Conservation (phyloP, 2,113 vertebrate genomes). For the Dasypus novemcinctus region DNA sequence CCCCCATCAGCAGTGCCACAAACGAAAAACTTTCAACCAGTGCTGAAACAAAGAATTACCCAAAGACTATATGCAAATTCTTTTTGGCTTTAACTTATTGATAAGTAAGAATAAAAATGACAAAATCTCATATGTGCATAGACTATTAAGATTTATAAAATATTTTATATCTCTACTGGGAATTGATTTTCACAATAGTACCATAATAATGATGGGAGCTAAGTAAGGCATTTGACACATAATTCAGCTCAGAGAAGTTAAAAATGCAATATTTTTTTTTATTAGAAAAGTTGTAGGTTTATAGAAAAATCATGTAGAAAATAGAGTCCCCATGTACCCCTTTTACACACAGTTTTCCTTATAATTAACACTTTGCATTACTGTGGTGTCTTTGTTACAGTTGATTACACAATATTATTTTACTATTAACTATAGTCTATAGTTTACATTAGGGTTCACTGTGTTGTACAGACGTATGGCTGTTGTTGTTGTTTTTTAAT, state of each 20-base stretch:
- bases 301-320: no score
- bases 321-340: no score
- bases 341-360: no score
- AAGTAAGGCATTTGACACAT: background rate
- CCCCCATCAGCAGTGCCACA: background rate
- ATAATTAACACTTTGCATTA: no score
- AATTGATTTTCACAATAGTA: background rate
- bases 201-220: background rate
- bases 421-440: no score
- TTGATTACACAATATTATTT: no score
- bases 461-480: no score
- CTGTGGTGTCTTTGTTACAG: no score
- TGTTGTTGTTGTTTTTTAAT: no score
- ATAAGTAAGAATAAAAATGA: slow-evolving; percentile 15
- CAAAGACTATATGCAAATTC: background rate
- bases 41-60: background rate
- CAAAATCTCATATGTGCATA: background rate
- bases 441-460: no score
- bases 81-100: slow-evolving; percentile 19
- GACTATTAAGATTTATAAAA: slow-evolving; percentile 18
- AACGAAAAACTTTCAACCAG: background rate
- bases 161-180: background rate
- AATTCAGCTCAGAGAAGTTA: background rate
- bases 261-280: no score
- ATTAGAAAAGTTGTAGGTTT: no score